Evolutionary conservation across 2,797 vertebrate genomes (phyloP).

Genomic region (Spinus pinus): DNA sequence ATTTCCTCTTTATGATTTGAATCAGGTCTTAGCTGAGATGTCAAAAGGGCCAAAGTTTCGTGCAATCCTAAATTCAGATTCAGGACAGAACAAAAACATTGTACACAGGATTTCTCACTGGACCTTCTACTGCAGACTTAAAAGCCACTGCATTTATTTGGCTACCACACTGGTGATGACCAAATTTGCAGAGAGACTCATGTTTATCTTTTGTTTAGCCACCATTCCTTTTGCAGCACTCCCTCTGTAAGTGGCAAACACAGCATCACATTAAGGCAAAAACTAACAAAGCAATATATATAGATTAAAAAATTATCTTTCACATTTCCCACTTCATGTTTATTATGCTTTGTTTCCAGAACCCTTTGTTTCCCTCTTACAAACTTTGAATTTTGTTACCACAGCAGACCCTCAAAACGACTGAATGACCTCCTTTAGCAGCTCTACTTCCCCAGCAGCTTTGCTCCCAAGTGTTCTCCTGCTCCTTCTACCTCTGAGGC

Average conservation of each 20-base stretch:
- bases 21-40: conserved; percentile 89
- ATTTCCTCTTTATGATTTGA: conserved; percentile 91
- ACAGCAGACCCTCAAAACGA: neutral
- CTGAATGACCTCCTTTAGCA: neutral
- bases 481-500: neutral
- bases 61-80: conserved; percentile 81
- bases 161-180: neutral
- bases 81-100: neutral
- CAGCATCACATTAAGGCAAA: neutral
- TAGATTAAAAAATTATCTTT: neutral
- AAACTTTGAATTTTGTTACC: neutral
- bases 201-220: neutral
- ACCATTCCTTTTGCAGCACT: neutral
- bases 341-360: neutral
- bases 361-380: neutral
- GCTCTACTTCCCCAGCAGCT: neutral
- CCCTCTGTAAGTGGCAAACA: neutral
- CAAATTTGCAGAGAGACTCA: neutral
- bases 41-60: conserved; percentile 90
- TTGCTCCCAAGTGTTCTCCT: neutral
- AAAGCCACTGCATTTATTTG: neutral
- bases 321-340: neutral
- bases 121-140: neutral
- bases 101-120: accelerated
- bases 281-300: neutral